Base-by-base conservation (phyloP, 2,888 invertebrate genomes). In the Matsumyia berberina region DNA sequence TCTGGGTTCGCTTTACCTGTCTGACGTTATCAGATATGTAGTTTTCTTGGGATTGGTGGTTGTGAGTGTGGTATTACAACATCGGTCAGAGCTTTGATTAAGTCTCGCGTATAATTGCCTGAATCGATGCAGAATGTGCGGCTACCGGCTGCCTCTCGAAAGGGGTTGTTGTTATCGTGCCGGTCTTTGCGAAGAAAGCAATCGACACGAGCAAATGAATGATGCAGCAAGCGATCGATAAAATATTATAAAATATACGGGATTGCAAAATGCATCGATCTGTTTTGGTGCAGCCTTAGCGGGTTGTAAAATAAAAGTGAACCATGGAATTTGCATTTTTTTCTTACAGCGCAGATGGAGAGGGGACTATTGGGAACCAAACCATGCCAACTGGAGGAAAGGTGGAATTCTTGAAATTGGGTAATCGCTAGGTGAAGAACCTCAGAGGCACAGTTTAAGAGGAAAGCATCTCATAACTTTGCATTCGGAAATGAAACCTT, bases 191-290 rank as follows among this genome's bases (percentile, higher is more conserved):
- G 24, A 64, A 29, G 70, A 55, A 44, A 64, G 55, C 60, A 11
- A 33, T 37, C 24, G 31, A n/a, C 39, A 33, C 31, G 51, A 12
- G 17, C 37, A 42, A 80, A 80, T 76, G 66, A 76, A 76, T 80
- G 80, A 80, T 76, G 74, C 80, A 70, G 66, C 24, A 33, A 33
- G 12, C 60, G 42, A 42, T 73, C 62, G 69, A 64, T 80, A 70
- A 80, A 53, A 60, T 85, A 85, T 80, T 74, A 12, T 70, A 85
- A 80, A 70, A 70, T 85, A 85, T 76, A 70, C 85, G 11, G 80
- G 44, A 29, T 85, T 85, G 67, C 39, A 33, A 70, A 85, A 80
- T 85, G 49, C 17, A 76, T 70, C 62, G 62, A 80, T 70, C 17
- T 49, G 58, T 55, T 58, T 60, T 62, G 49, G 55, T 57, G 60